Conservation (phyloP, 2,888 invertebrate species). For the Parapristionchus giblindavisi region DNA sequence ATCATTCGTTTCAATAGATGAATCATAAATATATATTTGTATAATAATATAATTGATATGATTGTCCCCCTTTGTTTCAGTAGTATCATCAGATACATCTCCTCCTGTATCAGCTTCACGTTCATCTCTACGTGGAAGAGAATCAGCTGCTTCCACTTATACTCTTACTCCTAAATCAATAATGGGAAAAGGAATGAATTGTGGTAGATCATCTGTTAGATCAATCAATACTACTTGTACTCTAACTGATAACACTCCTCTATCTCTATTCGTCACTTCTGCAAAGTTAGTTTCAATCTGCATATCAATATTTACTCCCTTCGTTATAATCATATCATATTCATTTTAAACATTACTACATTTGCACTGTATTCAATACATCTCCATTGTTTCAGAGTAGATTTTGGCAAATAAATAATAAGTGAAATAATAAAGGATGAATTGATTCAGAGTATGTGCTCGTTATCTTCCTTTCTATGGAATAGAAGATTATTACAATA, state of each 20-base stretch:
- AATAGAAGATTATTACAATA: slow-evolving; percentile 13
- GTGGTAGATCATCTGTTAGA: not conserved
- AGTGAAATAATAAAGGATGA: not conserved
- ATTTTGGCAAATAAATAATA: not conserved
- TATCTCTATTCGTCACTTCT: not conserved
- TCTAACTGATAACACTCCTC: too few species aligned
- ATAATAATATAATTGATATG: too few species aligned
- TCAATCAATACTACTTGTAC: not conserved
- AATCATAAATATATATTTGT: too few species aligned
- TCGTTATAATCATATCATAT: too few species aligned
- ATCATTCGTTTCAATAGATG: too few species aligned
- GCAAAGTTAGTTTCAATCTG: not conserved
- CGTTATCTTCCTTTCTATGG: slow-evolving; percentile 27
- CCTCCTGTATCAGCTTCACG: not conserved
- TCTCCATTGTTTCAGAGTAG: not conserved
- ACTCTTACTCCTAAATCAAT: slow-evolving; percentile 17
- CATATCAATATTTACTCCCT: too few species aligned
- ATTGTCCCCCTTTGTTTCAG: too few species aligned
- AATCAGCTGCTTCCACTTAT: slow-evolving; percentile 12
- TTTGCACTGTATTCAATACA: too few species aligned
- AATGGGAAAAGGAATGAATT: not conserved
- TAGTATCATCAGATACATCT: not conserved
- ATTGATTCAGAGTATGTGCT: slow-evolving; percentile 21
- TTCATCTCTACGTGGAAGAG: not conserved
- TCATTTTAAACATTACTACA: too few species aligned